These are phyloP conservation scores for Montipora cactus DNA, from an alignment of 64 coral and sea anemone species.

Conservation along the genomic window DNA sequence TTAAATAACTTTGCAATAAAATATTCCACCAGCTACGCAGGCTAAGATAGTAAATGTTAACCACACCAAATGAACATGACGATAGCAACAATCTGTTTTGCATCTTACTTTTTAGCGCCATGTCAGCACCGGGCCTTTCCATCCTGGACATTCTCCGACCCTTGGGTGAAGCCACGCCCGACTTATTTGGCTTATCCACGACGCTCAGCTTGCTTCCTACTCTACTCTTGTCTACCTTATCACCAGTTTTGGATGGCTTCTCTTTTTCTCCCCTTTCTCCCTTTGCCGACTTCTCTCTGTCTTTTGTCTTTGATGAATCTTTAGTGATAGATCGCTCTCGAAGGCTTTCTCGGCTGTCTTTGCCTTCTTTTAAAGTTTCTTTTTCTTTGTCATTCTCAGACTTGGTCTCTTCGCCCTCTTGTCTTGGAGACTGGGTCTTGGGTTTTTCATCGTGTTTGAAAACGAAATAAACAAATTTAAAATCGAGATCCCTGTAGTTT, in stretches of 20 bases:
- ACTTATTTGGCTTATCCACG: slow-evolving; percentile 73
- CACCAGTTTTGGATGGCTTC: slow-evolving; percentile 31
- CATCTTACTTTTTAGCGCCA: slow-evolving; percentile 67
- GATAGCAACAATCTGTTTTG: no score
- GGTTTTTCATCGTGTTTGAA: slow-evolving; percentile 17
- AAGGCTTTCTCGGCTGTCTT: slow-evolving; percentile 69
- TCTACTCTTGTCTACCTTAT: slow-evolving; percentile 64
- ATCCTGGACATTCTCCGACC: slow-evolving; percentile 75
- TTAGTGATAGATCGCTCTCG: slow-evolving; percentile 54
- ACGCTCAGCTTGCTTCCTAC: slow-evolving; percentile 71
- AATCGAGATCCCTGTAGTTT: no score
- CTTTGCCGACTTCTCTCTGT: slow-evolving; percentile 77
- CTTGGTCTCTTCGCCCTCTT: slow-evolving; percentile 57
- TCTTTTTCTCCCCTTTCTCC: slow-evolving; percentile 74
- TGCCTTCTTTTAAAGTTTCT: slow-evolving; percentile 37
- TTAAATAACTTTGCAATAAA: no score
- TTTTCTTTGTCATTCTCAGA: slow-evolving; percentile 56
- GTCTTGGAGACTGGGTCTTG: slow-evolving; percentile 27
- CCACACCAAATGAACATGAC: no score
- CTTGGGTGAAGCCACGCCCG: slow-evolving; percentile 46
- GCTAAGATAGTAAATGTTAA: no score
- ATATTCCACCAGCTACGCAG: no score
- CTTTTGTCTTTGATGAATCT: slow-evolving; percentile 68
- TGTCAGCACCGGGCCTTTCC: slow-evolving; percentile 65
- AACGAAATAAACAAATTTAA: no score